A percentile compares a stretch with the other conserved stretches of the same genome.
Conservation (phyloP, 2,888 invertebrate genomes). For the Ormyrus labotus region DNA sequence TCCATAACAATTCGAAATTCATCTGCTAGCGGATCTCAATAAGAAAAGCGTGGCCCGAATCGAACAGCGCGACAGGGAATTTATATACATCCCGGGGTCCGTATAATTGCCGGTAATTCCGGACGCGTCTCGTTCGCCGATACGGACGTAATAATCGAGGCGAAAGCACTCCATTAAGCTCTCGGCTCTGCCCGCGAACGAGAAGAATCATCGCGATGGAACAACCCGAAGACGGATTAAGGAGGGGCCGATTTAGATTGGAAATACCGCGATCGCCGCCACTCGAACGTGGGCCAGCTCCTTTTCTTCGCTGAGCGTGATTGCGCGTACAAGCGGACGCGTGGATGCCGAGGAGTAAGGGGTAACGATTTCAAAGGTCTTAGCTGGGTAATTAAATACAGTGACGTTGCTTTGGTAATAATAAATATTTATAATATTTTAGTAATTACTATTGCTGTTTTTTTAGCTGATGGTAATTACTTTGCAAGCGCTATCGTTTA, state of each 20-base stretch:
- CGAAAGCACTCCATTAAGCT: conserved; percentile 19
- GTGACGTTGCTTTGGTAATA: no score
- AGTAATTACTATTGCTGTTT: no score
- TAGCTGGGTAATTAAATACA: no score
- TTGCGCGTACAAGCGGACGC: no score
- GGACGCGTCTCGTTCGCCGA: not conserved
- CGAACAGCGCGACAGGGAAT: conserved; percentile 43
- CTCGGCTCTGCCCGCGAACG: not conserved
- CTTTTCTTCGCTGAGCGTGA: no score
- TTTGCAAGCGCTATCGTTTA: no score
- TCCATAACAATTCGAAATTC: not conserved
- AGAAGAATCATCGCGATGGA: conserved; percentile 25
- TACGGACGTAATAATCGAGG: not conserved
- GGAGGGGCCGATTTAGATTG: conserved; percentile 40
- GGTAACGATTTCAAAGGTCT: no score
- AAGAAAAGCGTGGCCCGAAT: conserved; percentile 20
- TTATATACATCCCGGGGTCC: conserved; percentile 1
- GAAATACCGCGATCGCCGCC: not conserved
- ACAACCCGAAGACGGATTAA: conserved; percentile 23
- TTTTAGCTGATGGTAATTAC: no score
- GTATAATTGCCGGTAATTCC: conserved; percentile 34
- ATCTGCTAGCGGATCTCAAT: conserved; percentile 2
- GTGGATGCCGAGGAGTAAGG: no score
- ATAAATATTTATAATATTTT: no score
- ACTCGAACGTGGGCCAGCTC: no score